Evolutionary conservation across 2,888 invertebrate genomes (phyloP).

Genomic region (Cephus rjabovi): DNA sequence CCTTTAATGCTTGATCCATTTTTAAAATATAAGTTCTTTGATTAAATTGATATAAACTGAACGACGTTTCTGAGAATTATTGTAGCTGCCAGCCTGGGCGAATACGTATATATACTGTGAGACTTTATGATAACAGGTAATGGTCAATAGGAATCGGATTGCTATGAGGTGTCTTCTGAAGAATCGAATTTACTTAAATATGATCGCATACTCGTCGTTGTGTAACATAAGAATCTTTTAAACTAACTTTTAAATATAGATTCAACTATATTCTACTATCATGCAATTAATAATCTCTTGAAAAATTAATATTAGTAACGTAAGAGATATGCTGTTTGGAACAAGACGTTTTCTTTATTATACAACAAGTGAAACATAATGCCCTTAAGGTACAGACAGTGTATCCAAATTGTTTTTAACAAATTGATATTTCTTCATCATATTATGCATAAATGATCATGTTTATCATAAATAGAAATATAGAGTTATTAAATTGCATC

Average conservation of each 20-base stretch:
- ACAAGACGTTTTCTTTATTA: background rate
- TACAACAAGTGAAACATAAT: background rate
- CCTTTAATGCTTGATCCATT: background rate
- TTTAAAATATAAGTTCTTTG: background rate
- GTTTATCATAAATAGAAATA: background rate
- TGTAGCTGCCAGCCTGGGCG: background rate
- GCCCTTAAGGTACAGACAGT: background rate
- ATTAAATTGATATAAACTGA: background rate
- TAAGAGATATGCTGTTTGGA: background rate
- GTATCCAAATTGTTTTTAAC: background rate
- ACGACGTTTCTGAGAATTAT: background rate
- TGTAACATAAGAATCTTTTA: background rate
- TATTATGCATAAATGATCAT: background rate
- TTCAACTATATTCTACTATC: background rate
- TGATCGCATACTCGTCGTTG: background rate
- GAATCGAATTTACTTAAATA: background rate
- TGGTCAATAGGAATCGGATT: background rate
- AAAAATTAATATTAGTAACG: background rate
- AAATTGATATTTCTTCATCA: background rate
- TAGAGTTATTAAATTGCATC: background rate
- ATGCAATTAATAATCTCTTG: background rate
- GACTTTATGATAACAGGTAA: background rate
- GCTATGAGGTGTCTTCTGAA: background rate
- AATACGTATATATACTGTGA: background rate
- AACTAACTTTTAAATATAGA: background rate